These are phyloP conservation scores for Anguilla anguilla DNA, from an alignment of 2,797 vertebrate genomes.

Conservation along the genomic window DNA sequence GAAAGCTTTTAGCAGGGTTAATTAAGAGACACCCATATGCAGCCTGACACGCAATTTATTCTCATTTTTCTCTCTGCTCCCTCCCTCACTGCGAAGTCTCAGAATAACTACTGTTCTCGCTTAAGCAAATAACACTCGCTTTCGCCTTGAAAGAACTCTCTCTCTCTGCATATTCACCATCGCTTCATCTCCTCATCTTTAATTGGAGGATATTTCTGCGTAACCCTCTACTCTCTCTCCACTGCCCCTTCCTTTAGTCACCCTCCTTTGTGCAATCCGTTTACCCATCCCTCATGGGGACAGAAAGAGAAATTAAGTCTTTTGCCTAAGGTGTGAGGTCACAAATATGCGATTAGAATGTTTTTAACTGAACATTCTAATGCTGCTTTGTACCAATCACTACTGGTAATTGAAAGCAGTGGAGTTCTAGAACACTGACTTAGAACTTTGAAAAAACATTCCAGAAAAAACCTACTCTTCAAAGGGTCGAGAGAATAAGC, in stretches of 20 bases:
- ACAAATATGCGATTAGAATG: no score
- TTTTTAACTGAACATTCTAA: no score
- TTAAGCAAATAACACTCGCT: slow-evolving; percentile 12
- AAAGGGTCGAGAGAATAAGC: neutral
- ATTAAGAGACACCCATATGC: slow-evolving; percentile 75
- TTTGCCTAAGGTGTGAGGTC: neutral
- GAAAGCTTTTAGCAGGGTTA: slow-evolving; percentile 75
- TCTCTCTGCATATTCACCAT: slow-evolving; percentile 63
- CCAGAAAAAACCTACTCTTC: no score
- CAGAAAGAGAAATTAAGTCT: neutral
- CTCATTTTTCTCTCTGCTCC: slow-evolving; percentile 40
- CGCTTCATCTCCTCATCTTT: slow-evolving; percentile 52
- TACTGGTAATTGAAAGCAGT: no score
- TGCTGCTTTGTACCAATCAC: no score
- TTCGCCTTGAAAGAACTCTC: neutral
- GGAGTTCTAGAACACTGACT: no score
- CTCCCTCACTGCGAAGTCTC: slow-evolving; percentile 44
- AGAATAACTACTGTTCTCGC: slow-evolving; percentile 24
- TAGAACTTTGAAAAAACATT: no score
- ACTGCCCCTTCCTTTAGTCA: slow-evolving; percentile 49
- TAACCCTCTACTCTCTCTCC: slow-evolving; percentile 37
- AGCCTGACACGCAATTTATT: slow-evolving; percentile 71
- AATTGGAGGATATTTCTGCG: slow-evolving; percentile 33
- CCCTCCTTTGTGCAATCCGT: neutral
- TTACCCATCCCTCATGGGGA: neutral